Evolutionary conservation across 2,888 invertebrate genomes (phyloP).

Genomic region (Alsophila aescularia): DNA sequence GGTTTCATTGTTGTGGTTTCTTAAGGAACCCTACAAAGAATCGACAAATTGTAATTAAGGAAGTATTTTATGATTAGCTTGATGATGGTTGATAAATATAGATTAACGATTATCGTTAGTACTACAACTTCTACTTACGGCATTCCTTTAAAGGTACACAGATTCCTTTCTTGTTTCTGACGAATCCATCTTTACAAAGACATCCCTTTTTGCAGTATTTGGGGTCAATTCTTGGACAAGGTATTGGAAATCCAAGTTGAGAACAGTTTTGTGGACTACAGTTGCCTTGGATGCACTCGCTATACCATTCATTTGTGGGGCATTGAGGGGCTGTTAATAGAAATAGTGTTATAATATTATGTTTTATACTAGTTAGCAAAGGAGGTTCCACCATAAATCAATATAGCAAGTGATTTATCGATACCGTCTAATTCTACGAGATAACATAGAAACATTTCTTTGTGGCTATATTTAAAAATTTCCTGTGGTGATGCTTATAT

Average conservation of each 20-base stretch:
- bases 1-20: no score
- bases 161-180: constrained; percentile 35
- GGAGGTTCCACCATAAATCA: no score
- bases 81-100: neutral
- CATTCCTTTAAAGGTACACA: constrained; percentile 45
- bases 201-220: constrained; percentile 41
- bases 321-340: constrained; percentile 35
- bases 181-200: constrained; percentile 39
- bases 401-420: no score
- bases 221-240: constrained; percentile 35
- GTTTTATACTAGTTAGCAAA: no score
- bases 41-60: no score
- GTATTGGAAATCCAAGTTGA: constrained; percentile 39
- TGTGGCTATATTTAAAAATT: no score
- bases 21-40: no score
- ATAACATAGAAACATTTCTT: no score
- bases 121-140: constrained; percentile 42
- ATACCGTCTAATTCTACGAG: no score
- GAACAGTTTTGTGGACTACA: constrained; percentile 42
- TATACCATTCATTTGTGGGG: constrained; percentile 39
- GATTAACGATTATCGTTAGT: no score
- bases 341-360: neutral
- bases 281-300: constrained; percentile 35
- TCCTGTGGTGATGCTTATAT: no score
- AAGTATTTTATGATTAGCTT: no score